Evolutionary conservation across 2,888 invertebrate genomes (phyloP).

Genomic region (Lasiommata megera): DNA sequence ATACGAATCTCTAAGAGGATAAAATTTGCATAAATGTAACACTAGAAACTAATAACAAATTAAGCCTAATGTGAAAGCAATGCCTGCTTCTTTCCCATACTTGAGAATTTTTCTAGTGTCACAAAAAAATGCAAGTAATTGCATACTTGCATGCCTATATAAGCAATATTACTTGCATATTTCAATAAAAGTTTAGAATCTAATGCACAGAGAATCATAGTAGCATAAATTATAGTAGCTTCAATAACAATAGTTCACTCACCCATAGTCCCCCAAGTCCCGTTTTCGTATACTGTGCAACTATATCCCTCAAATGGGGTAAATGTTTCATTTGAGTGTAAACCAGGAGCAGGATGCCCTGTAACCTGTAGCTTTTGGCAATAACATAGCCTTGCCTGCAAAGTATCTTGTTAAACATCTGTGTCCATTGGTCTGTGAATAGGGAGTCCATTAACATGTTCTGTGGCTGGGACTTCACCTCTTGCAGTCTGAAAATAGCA

Average conservation of each 20-base stretch:
- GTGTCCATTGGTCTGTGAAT: constrained; percentile 93
- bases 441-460: constrained; percentile 90
- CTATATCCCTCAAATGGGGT: constrained; percentile 90
- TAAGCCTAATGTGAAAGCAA: too few relatives aligned
- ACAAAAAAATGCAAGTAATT: too few relatives aligned
- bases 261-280: constrained; percentile 97
- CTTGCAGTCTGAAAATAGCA: constrained; percentile 85
- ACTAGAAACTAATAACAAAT: constrained; percentile 12
- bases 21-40: too few relatives aligned
- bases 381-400: constrained; percentile 87
- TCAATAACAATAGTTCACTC: too few relatives aligned
- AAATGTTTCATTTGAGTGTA: constrained; percentile 91
- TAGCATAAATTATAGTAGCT: too few relatives aligned
- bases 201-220: too few relatives aligned
- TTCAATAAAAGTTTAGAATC: too few relatives aligned
- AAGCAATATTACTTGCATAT: too few relatives aligned
- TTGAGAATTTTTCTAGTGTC: too few relatives aligned
- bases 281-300: constrained; percentile 93
- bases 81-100: too few relatives aligned
- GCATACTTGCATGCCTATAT: too few relatives aligned
- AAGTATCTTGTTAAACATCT: constrained; percentile 85
- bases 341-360: constrained; percentile 90
- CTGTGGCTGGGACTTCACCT: constrained; percentile 93
- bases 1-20: too few relatives aligned
- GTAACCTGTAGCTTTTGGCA: constrained; percentile 89